Conservation (phyloP, 2,113 vertebrate genomes). For the Rhinoderma darwinii region DNA sequence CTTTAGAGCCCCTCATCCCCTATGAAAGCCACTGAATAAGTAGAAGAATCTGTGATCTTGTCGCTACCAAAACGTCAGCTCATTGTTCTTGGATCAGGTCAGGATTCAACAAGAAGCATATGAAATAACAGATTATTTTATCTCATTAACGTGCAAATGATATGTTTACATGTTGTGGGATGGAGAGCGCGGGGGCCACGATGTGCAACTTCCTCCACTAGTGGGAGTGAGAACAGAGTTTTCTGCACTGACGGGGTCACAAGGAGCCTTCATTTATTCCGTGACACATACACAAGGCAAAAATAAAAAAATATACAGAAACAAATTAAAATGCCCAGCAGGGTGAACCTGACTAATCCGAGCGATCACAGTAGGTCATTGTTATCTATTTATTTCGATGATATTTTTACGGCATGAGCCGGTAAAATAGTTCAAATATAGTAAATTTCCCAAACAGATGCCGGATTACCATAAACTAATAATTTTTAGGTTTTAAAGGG, state of each 20-base stretch:
- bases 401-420: no score
- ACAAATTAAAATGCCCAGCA: background rate
- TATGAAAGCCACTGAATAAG: no score
- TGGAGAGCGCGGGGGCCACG: background rate
- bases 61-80: background rate
- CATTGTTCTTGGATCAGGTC: slow-evolving; percentile 8
- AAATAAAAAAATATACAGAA: background rate
- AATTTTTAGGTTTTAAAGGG: background rate
- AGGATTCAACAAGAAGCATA: background rate
- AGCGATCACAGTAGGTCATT: no score
- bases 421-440: no score
- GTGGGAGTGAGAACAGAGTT: background rate
- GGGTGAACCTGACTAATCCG: background rate
- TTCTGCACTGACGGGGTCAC: background rate
- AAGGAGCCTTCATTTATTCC: background rate
- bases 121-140: background rate
- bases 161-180: slow-evolving; percentile 23
- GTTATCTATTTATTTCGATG: no score
- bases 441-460: no score
- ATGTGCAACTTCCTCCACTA: no score
- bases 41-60: background rate
- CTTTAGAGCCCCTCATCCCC: background rate
- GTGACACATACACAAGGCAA: slow-evolving; percentile 1
- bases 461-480: no score
- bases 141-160: slow-evolving; percentile 37